phyloP scores from a whole-genome alignment of 2,113 vertebrate genomes.

The Spea multiplicata region DNA sequence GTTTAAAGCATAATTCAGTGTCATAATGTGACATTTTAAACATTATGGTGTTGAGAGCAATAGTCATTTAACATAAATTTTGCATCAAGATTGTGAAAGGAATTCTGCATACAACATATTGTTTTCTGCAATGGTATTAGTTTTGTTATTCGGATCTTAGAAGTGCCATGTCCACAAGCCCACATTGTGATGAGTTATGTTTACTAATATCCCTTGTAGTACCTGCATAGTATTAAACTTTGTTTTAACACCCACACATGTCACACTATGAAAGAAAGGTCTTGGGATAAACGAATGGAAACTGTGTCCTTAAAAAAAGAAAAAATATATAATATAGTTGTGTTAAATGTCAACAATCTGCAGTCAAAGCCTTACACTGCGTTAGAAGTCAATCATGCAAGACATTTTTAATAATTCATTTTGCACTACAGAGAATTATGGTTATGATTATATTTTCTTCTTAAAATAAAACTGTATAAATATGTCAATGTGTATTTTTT shows the following conservation, averaged over 20 bases:
- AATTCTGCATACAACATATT: slow-evolving; percentile 60
- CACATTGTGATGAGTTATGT: slow-evolving; percentile 54
- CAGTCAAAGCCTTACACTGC: slow-evolving; percentile 63
- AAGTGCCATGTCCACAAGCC: slow-evolving; percentile 65
- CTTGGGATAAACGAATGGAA: not conserved
- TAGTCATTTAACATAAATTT: slow-evolving; percentile 41
- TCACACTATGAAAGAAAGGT: slow-evolving; percentile 3
- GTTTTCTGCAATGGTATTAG: slow-evolving; percentile 50
- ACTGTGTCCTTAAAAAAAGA: not conserved
- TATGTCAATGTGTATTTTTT: slow-evolving; percentile 3
- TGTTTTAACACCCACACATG: slow-evolving; percentile 11
- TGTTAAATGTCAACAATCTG: slow-evolving; percentile 13
- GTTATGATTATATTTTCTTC: slow-evolving; percentile 53
- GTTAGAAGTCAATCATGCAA: slow-evolving; percentile 61
- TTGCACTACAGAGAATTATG: slow-evolving; percentile 65
- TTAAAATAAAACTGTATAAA: slow-evolving; percentile 18
- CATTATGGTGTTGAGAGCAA: slow-evolving; percentile 52
- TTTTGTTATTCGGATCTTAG: slow-evolving; percentile 52
- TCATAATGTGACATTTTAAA: slow-evolving; percentile 4
- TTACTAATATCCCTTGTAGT: slow-evolving; percentile 54
- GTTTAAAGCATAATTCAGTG: slow-evolving; percentile 29
- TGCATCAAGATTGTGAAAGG: slow-evolving; percentile 50
- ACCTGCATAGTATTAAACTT: slow-evolving; percentile 57
- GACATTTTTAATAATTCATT: slow-evolving; percentile 57
- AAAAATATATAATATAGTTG: not conserved